phyloP scores from a whole-genome alignment of 2,888 invertebrate species.

The Synergus umbraculus region DNA sequence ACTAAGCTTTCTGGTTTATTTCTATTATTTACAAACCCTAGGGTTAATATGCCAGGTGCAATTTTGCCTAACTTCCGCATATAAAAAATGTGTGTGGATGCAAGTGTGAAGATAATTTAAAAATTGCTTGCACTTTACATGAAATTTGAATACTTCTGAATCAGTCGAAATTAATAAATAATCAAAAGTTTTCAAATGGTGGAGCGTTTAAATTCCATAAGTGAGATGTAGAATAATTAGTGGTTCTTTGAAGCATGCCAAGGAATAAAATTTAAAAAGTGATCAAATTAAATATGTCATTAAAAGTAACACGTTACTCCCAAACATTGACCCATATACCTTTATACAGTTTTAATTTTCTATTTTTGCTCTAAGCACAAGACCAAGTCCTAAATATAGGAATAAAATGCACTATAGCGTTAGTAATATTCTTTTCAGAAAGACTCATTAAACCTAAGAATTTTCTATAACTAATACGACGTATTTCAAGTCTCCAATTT shows the following conservation, averaged over 20 bases:
- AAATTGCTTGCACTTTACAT: not conserved
- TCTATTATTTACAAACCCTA: not conserved
- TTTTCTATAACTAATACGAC: too few relatives aligned
- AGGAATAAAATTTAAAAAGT: not conserved
- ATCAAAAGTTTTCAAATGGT: not conserved
- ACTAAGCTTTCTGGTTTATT: not conserved
- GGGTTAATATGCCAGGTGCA: not conserved
- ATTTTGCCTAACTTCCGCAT: not conserved
- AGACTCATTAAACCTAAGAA: not conserved
- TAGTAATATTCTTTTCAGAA: not conserved
- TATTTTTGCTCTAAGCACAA: not conserved
- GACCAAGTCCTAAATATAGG: not conserved
- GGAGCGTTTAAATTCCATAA: too few relatives aligned
- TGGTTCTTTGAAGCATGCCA: not conserved
- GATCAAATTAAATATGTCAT: not conserved
- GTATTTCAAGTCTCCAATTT: not conserved
- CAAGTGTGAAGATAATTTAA: not conserved
- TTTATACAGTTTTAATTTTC: not conserved
- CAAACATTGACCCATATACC: not conserved
- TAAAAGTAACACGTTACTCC: not conserved
- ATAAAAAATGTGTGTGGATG: not conserved
- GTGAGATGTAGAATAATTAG: not conserved
- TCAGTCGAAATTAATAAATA: not conserved
- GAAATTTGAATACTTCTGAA: not conserved
- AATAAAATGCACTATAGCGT: not conserved